Base-by-base conservation (phyloP, 2,113 vertebrate species). In the Carollia perspicillata region DNA sequence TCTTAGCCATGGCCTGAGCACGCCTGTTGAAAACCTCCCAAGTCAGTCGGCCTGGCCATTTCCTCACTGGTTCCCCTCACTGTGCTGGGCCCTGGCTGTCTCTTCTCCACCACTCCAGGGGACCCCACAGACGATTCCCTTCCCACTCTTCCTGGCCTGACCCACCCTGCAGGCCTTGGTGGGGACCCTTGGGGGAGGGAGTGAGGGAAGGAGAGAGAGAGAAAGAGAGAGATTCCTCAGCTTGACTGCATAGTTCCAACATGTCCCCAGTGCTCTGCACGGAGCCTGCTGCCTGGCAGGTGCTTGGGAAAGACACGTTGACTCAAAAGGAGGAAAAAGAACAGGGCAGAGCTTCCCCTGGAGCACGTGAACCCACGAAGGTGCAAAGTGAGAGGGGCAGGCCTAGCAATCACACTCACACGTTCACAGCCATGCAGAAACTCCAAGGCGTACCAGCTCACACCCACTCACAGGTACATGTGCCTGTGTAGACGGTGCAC, bases 281-380 rank as follows among this genome's bases (percentile, higher is more conserved):
- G 44, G 16, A 90, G 71, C 65, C 88, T 78, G 65, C 6, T 23
- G 23, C 3, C 0, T 30, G 49, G 55, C n/a, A 35, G 35, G 16
- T 20, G 14, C 40, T 87, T 69, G 63, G 77, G 71, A 95, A 94
- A 96, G 72, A 60, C 53, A 71, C 63, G 40, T 55, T 63, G 84
- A 66, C 47, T 95, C 12, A 5, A 53, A 77, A 26, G 35, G 42
- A 71, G 90, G 71, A 40, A 75, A 71, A 92, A 47, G 20, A 60
- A 23, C 9, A 26, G 26, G 18, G 72, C 0, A 0, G 51, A 84
- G 79, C 37, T 35, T 79, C 58, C 77, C 63, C 33, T 20, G 63
- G 58, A 20, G 30, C 18, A 5, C 4, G 55, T 3, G 60, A 37
- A 30, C 80, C n/a, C 58, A 33, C 44, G 0, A 4, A 4, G 69